These are phyloP conservation scores for Antechinus flavipes DNA, from an alignment of 2,113 vertebrate species.

Conservation along the genomic window DNA sequence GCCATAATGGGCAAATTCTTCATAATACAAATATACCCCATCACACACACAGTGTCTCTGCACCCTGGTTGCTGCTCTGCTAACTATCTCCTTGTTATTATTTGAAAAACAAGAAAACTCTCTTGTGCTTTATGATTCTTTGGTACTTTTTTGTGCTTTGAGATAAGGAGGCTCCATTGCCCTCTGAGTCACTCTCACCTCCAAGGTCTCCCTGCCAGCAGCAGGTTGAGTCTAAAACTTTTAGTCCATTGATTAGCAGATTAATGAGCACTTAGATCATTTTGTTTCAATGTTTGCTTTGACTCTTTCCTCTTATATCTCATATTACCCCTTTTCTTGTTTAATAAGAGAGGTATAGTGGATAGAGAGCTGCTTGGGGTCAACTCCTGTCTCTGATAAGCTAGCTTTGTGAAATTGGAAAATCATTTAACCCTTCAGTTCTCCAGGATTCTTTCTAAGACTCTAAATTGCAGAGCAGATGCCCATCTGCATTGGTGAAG, in stretches of 20 bases:
- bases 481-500: background rate
- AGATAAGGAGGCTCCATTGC: background rate
- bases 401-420: background rate
- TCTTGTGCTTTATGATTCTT: background rate
- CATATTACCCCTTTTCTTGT: background rate
- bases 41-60: background rate
- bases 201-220: background rate
- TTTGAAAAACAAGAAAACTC: background rate
- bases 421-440: background rate
- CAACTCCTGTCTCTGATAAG: background rate
- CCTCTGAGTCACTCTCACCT: background rate
- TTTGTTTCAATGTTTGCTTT: background rate
- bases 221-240: background rate
- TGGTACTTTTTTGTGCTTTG: background rate
- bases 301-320: background rate
- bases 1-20: background rate
- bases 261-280: background rate
- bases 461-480: background rate
- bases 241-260: background rate
- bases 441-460: background rate
- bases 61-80: background rate
- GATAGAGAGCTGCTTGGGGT: background rate
- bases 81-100: background rate
- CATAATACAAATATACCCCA: background rate
- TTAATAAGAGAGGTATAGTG: background rate